These are phyloP conservation scores for Hipparchia semele DNA, from an alignment of 2,888 invertebrate species.

Conservation along the genomic window DNA sequence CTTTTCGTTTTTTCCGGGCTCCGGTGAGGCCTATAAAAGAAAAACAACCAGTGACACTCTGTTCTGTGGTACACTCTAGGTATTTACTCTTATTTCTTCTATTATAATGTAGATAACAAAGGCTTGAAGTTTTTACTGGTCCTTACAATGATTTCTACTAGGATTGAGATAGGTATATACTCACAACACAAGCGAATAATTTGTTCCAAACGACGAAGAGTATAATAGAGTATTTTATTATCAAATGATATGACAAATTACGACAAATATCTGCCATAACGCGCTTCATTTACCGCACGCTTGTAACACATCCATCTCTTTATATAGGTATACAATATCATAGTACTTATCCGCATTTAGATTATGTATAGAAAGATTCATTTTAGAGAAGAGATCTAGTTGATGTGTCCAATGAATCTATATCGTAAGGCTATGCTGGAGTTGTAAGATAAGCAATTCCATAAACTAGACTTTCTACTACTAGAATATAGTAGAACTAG, in stretches of 20 bases:
- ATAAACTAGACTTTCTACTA: too few relatives aligned
- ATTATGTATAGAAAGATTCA: background rate
- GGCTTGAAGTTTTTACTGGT: background rate
- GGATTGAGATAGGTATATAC: too few relatives aligned
- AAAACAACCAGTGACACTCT: conserved; percentile 74
- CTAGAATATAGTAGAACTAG: too few relatives aligned
- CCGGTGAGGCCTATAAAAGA: conserved; percentile 78
- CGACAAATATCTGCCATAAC: too few relatives aligned
- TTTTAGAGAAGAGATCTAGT: background rate
- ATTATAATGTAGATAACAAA: background rate
- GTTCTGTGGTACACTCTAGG: conserved; percentile 42
- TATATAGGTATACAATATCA: too few relatives aligned
- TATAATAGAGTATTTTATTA: too few relatives aligned
- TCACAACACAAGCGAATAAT: too few relatives aligned
- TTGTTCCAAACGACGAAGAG: too few relatives aligned
- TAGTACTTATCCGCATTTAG: background rate
- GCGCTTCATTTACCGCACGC: too few relatives aligned
- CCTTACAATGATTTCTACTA: too few relatives aligned
- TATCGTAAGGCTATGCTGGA: background rate
- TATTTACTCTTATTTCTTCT: background rate
- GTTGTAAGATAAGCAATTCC: background rate
- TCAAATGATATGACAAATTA: too few relatives aligned
- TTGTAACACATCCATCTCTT: too few relatives aligned
- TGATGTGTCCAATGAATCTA: background rate
- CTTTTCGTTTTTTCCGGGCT: conserved; percentile 67